phyloP scores from a whole-genome alignment of 2,797 vertebrate species.

The Mus caroli region DNA sequence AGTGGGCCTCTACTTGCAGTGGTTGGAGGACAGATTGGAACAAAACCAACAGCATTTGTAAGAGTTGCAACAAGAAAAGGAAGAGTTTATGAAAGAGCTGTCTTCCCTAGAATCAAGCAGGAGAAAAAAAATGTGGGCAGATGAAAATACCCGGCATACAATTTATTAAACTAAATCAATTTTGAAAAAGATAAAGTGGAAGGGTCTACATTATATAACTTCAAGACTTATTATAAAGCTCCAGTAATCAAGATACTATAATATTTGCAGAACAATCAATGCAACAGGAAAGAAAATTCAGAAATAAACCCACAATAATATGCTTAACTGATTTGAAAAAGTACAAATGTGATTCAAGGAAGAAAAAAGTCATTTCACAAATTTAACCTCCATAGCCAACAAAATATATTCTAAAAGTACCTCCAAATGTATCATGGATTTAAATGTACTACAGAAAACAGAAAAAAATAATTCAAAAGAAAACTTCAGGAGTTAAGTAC shows the following conservation, averaged over 20 bases:
- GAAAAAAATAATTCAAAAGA: not conserved
- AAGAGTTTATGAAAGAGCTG: constrained; percentile 93
- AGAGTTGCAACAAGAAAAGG: constrained; percentile 95
- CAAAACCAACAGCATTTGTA: constrained; percentile 94
- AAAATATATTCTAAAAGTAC: constrained; percentile 31
- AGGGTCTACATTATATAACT: constrained; percentile 45
- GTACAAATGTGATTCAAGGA: constrained; percentile 26
- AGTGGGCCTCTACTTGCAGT: constrained; percentile 97
- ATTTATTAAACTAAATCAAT: constrained; percentile 61
- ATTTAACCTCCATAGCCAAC: not conserved
- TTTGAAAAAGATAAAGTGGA: constrained; percentile 65
- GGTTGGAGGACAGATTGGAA: constrained; percentile 97
- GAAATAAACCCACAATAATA: not conserved
- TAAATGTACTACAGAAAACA: constrained; percentile 52
- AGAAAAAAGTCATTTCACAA: constrained; percentile 48
- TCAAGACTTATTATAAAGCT: constrained; percentile 57
- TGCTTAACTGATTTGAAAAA: constrained; percentile 1
- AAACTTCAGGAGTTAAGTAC: constrained; percentile 54
- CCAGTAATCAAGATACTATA: constrained; percentile 12
- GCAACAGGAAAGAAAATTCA: constrained; percentile 12
- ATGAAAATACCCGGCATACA: constrained; percentile 55
- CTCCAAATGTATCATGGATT: constrained; percentile 42
- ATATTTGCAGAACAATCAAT: constrained; percentile 5
- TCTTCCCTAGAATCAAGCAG: constrained; percentile 88
- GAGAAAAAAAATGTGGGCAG: constrained; percentile 17